Conservation (phyloP, 2,888 invertebrate species). For the Drosophila imparisetae region DNA sequence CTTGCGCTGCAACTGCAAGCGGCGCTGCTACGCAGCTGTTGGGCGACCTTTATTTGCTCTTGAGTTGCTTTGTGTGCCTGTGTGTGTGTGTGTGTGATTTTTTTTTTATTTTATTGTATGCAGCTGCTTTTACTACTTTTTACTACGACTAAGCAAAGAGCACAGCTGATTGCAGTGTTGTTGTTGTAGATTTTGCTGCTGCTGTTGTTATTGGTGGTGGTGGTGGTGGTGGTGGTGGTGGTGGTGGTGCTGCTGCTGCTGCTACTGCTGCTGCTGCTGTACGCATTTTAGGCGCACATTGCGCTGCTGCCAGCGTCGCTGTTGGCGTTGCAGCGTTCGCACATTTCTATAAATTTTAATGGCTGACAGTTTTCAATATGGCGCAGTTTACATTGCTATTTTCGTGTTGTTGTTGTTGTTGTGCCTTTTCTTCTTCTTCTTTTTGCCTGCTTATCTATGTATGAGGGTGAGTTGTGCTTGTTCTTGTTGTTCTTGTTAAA, state of each 20-base stretch:
- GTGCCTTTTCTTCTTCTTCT: constrained; percentile 1
- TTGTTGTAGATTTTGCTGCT: constrained; percentile 15
- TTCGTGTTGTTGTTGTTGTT: constrained; percentile 1
- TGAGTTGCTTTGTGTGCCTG: constrained; percentile 52
- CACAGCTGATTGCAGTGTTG: constrained; percentile 53
- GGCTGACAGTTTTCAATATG: constrained; percentile 73
- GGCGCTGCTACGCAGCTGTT: constrained; percentile 69
- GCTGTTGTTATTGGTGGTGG: constrained; percentile 33
- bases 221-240: constrained; percentile 7
- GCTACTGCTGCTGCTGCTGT: constrained; percentile 27
- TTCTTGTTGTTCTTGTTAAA: constrained; percentile 7
- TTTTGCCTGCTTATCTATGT: constrained; percentile 36
- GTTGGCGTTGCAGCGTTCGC: constrained; percentile 39
- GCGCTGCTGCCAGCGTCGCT: constrained; percentile 23
- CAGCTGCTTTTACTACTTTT: constrained; percentile 66
- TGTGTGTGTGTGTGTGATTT: constrained; percentile 22
- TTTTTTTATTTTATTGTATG: constrained; percentile 30
- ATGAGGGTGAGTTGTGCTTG: constrained; percentile 39
- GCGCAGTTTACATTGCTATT: constrained; percentile 66
- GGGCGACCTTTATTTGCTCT: constrained; percentile 78
- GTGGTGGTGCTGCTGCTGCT: too few relatives aligned
- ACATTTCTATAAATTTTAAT: constrained; percentile 69
- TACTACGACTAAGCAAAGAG: constrained; percentile 53
- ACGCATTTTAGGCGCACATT: constrained; percentile 61
- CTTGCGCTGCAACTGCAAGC: constrained; percentile 44